Conservation (phyloP, 2,797 vertebrate species). For the Pelodytes ibericus region DNA sequence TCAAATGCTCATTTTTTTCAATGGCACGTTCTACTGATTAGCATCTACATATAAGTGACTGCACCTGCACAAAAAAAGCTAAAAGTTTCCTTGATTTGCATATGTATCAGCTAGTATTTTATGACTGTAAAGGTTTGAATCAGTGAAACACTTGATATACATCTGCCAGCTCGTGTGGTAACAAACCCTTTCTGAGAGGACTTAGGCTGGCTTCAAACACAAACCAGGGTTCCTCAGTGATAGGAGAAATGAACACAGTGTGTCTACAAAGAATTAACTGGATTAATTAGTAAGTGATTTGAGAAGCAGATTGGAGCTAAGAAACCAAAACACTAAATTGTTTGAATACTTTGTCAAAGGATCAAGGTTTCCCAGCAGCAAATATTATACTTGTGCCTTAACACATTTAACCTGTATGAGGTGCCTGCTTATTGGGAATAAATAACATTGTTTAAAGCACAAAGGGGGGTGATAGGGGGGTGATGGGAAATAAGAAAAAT, state of each 20-base stretch:
- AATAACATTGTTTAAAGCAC: slow-evolving; percentile 80
- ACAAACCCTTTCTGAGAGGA: slow-evolving; percentile 67
- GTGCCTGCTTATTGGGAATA: slow-evolving; percentile 75
- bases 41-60: not conserved
- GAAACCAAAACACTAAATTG: slow-evolving; percentile 84
- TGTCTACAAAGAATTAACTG: slow-evolving; percentile 81
- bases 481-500: slow-evolving; percentile 74
- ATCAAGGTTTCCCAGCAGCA: slow-evolving; percentile 83
- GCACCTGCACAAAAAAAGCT: slow-evolving; percentile 41
- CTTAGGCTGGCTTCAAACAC: slow-evolving; percentile 71
- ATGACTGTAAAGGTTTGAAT: slow-evolving; percentile 23
- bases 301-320: slow-evolving; percentile 79
- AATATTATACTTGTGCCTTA: slow-evolving; percentile 76
- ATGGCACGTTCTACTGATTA: slow-evolving; percentile 12
- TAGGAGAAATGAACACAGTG: slow-evolving; percentile 73
- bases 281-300: slow-evolving; percentile 84
- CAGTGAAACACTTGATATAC: slow-evolving; percentile 69
- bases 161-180: slow-evolving; percentile 76
- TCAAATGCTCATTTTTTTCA: slow-evolving; percentile 7
- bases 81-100: slow-evolving; percentile 16
- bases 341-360: slow-evolving; percentile 85
- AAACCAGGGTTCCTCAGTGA: slow-evolving; percentile 69
- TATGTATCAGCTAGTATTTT: slow-evolving; percentile 34
- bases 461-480: slow-evolving; percentile 72
- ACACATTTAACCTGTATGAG: slow-evolving; percentile 80